Evolutionary conservation across 2,888 invertebrate genomes (phyloP), one percentile per base, ranked within the genome.

Genomic region (Drosophila maculinotata): DNA sequence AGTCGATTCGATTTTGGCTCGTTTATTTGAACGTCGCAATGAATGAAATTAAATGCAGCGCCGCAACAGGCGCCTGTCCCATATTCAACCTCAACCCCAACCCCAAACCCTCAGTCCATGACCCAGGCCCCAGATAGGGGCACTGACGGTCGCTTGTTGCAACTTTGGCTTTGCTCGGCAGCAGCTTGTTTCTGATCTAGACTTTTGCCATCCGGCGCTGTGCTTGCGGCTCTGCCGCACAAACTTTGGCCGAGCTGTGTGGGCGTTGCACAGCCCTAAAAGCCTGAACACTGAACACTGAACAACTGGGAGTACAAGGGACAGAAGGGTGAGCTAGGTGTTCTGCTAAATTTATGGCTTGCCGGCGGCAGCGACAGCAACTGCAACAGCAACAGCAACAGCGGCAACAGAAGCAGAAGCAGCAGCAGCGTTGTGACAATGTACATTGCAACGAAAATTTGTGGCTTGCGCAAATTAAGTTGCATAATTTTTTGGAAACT

Each of bases 41-140:
- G 82, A 85, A 74, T 66, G 75, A 82, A 80, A 87, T 80, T 81
- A 85, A 81, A 78, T 68, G 79, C 70, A 78, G 63, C 52, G 20
- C 54, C 45, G 66, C 74, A 68, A 82, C 71, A 78, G 81, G 78
- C 76, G 39, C 53, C 39, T 31, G 33, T 14, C 35, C 44, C 26
- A 10, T n/a, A 35, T 10, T 12, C 51, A 36, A 33, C 15, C 25
- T 35, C 31, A 38, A 38, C 17, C 38, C 30, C 45, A 33, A 49
- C 44, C 64, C 42, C 31, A 49, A 26, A n/a, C 1, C 14, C 42
- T 5, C 41, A 33, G 15, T 20, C 25, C 42, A 23, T 56, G 54
- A 47, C 70, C 54, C 51, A 20, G 23, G 35, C 35, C 48, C 51
- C 6, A 33, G n/a, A 48, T 14, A n/a, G 12, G 52, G 60, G 28